Evolutionary conservation across 2,888 invertebrate genomes (phyloP).

Genomic region (Diaperis boleti): DNA sequence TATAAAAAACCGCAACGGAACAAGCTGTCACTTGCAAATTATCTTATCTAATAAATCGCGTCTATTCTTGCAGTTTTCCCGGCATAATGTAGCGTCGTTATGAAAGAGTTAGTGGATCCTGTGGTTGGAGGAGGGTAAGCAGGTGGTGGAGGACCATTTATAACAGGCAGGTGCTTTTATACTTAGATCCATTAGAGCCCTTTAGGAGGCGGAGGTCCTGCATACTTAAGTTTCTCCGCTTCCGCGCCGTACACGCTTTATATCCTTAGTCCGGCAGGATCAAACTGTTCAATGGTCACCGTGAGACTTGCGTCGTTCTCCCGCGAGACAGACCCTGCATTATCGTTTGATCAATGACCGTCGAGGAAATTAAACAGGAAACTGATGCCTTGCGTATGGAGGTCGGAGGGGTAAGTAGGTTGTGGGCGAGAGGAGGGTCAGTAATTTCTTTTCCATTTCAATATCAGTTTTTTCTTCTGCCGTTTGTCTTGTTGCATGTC

Average conservation of each 20-base stretch:
- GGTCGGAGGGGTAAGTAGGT: neutral
- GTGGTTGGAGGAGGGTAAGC: slow-evolving; percentile 32
- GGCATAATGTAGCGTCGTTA: slow-evolving; percentile 10
- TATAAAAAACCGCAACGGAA: slow-evolving; percentile 7
- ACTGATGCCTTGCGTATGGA: neutral
- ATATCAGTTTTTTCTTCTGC: neutral
- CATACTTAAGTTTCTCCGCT: slow-evolving; percentile 45
- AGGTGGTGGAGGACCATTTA: slow-evolving; percentile 42
- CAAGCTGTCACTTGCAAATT: slow-evolving; percentile 11
- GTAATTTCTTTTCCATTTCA: neutral
- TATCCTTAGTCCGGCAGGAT: slow-evolving; percentile 42
- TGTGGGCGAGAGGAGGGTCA: neutral
- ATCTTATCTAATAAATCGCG: neutral
- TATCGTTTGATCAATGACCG: slow-evolving; percentile 31
- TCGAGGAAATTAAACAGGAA: slow-evolving; percentile 10
- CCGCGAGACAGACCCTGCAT: slow-evolving; percentile 34
- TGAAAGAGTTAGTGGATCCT: slow-evolving; percentile 30
- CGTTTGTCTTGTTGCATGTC: slow-evolving; percentile 11
- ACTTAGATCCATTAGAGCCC: slow-evolving; percentile 44
- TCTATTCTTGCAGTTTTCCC: slow-evolving; percentile 7
- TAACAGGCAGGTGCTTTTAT: slow-evolving; percentile 41
- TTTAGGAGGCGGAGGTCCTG: slow-evolving; percentile 41
- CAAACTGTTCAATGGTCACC: slow-evolving; percentile 49
- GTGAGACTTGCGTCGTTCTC: slow-evolving; percentile 42
- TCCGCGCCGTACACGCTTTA: slow-evolving; percentile 27